Evolutionary conservation across 2,113 vertebrate species (phyloP).

Genomic region (Hippocampus zosterae): DNA sequence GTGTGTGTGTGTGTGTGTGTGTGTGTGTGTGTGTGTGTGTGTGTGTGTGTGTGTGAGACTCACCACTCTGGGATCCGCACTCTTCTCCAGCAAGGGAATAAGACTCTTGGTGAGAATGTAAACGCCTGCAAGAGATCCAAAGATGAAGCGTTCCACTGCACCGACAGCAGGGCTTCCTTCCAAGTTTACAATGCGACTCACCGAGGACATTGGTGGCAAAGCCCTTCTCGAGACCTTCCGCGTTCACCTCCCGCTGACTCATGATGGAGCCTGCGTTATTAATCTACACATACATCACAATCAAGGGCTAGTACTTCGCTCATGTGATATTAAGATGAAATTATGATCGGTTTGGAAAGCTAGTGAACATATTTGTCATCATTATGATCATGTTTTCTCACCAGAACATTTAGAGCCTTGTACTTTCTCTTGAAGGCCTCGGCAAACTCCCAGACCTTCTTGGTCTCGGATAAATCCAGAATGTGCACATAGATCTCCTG

Average conservation of each 20-base stretch:
- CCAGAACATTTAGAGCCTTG: slow-evolving; percentile 76
- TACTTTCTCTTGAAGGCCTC: slow-evolving; percentile 75
- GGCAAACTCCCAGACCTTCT: slow-evolving; percentile 77
- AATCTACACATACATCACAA: slow-evolving; percentile 54
- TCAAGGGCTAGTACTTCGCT: background rate
- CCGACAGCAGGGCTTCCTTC: background rate
- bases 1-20: background rate
- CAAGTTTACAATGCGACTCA: slow-evolving; percentile 42
- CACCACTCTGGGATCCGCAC: slow-evolving; percentile 75
- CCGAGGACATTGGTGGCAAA: slow-evolving; percentile 75
- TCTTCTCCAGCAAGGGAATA: slow-evolving; percentile 75
- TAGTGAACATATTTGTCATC: background rate
- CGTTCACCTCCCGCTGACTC: slow-evolving; percentile 71
- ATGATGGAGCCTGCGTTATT: slow-evolving; percentile 76
- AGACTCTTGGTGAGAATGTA: slow-evolving; percentile 76
- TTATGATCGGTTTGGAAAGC: background rate
- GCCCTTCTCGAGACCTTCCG: slow-evolving; percentile 74
- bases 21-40: no score
- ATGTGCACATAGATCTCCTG: slow-evolving; percentile 76
- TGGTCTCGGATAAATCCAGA: slow-evolving; percentile 74
- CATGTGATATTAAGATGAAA: background rate
- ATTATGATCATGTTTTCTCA: slow-evolving; percentile 29
- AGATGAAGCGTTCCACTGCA: background rate
- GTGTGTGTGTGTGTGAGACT: slow-evolving; percentile 31
- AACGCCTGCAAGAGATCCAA: slow-evolving; percentile 50